Evolutionary conservation across 2,888 invertebrate species (phyloP).

Genomic region (Toxonevra muliebris): DNA sequence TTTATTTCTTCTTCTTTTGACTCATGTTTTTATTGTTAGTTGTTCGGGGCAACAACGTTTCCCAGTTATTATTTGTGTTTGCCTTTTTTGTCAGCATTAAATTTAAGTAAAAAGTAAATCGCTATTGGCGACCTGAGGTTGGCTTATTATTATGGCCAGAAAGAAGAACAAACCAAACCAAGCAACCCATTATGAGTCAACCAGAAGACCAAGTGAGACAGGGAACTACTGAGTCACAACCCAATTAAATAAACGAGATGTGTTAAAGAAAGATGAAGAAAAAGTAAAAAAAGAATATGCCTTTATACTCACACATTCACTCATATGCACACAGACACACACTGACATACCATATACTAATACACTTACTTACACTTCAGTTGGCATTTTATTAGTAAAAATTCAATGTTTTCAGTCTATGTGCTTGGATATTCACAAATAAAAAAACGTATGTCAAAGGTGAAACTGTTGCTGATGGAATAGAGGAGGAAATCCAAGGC

Average conservation of each 20-base stretch:
- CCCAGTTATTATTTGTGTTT: not conserved
- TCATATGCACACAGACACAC: not conserved
- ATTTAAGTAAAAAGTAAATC: conserved; percentile 2
- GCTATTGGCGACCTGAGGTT: conserved; percentile 39
- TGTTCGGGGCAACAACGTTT: not conserved
- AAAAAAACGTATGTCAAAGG: no score
- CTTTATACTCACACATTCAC: conserved; percentile 1
- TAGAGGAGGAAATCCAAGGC: not conserved
- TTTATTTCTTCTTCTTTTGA: not conserved
- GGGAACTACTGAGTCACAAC: conserved; percentile 20
- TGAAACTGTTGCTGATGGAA: no score
- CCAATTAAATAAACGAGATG: conserved; percentile 34
- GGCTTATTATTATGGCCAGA: conserved; percentile 37
- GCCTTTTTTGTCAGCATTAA: no score
- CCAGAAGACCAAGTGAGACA: conserved; percentile 1
- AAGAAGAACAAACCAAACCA: conserved; percentile 9
- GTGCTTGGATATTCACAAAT: conserved; percentile 13
- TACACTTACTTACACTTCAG: no score
- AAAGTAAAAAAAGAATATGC: no score
- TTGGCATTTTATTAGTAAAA: no score
- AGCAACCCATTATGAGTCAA: conserved; percentile 1
- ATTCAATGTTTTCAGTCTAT: not conserved
- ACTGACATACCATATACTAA: no score
- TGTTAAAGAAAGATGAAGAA: no score
- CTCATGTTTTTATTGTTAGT: not conserved